Evolutionary conservation across 2,888 invertebrate genomes (phyloP), one percentile per base, ranked within the genome.

Genomic region (Acholoe squamosa): DNA sequence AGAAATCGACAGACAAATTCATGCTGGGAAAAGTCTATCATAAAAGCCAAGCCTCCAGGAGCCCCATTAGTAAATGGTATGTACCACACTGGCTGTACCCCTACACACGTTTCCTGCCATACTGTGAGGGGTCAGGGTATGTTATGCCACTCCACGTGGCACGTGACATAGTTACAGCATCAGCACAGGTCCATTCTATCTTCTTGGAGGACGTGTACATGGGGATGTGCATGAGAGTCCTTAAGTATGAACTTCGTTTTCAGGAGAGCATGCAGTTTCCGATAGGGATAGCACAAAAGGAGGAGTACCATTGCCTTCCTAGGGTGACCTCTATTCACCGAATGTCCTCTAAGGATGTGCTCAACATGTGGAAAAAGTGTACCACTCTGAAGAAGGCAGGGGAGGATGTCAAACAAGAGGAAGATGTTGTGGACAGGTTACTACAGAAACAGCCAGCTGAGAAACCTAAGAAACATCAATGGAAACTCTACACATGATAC

Each of bases 251-350:
- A 5, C 84, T 51, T 5, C 43, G 34, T 0, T n/a, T 43, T 84
- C 25, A 84, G 43, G 51, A 84, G 28, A 84, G 84, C 19, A 84
- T 84, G 43, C 84, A 84, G 22, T 84, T 84, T 22, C 84, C 84
- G 19, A 0, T n/a, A 0, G 3, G 12, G n/a, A n/a, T 84, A n/a
- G 84, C 84, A 10, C 3, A n/a, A 51, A 19, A 12, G 3, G 0
- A 10, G 0, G 43, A 84, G 84, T 51, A 51, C 43, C 84, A 84
- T 43, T 84, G 84, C 43, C n/a, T n/a, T 12, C 43, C 43, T 0
- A 1, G 28, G 19, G 51, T 84, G 28, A 84, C 84, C 16, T 0
- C 84, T 51, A 25, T 84, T 7, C 84, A 84, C 28, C 51, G 43
- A 22, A 51, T 84, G 84, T 43, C 43, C 25, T n/a, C 43, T 19